Conservation (phyloP, 2,113 vertebrate genomes). For the Marmota monax region DNA sequence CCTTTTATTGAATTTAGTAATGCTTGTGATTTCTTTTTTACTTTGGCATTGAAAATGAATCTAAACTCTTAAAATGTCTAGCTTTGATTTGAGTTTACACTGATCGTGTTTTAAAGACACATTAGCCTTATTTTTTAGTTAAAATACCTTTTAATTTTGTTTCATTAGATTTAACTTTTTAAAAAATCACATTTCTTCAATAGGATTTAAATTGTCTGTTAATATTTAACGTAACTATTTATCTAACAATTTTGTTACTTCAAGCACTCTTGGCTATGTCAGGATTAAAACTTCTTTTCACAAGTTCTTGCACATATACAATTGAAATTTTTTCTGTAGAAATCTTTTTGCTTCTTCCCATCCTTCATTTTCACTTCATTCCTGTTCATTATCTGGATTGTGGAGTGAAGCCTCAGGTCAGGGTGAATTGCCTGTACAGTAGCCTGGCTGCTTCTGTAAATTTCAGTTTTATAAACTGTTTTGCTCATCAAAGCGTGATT, state of each 20-base stretch:
- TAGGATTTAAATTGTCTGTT: not conserved
- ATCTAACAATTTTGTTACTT: not conserved
- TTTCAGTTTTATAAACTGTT: not conserved
- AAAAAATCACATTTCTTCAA: not conserved
- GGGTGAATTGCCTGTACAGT: not conserved
- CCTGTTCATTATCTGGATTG: not conserved
- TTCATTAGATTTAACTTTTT: constrained; percentile 67
- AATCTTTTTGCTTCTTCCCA: not conserved
- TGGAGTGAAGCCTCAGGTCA: not conserved
- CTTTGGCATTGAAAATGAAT: constrained; percentile 77
- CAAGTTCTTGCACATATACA: not conserved
- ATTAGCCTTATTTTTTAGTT: constrained; percentile 41
- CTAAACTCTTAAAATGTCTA: constrained; percentile 76
- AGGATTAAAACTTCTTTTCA: not conserved
- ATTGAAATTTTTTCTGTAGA: not conserved
- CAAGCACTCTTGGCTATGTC: not conserved
- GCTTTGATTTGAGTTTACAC: constrained; percentile 80
- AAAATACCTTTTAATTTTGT: constrained; percentile 29
- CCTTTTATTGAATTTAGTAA: constrained; percentile 75
- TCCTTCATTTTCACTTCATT: not conserved
- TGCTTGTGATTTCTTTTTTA: constrained; percentile 80
- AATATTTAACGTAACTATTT: not conserved
- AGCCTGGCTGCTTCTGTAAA: not conserved
- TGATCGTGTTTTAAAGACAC: constrained; percentile 79
- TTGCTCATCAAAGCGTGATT: not conserved